Evolutionary conservation across 2,113 vertebrate genomes (phyloP).

Genomic region (Tapirus terrestris): DNA sequence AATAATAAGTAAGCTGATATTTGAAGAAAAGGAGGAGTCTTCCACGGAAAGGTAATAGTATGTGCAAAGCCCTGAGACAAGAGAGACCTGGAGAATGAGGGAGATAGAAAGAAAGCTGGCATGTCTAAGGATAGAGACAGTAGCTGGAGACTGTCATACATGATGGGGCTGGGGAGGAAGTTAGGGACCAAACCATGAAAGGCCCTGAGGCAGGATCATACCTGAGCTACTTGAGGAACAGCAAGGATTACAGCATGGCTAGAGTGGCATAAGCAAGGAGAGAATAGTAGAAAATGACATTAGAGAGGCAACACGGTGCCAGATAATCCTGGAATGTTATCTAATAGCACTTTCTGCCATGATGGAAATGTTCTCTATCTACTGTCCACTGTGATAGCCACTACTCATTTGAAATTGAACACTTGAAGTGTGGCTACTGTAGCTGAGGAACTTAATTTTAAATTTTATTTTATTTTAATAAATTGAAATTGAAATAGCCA

Average conservation of each 20-base stretch:
- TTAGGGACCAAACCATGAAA: not conserved
- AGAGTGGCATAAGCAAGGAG: not conserved
- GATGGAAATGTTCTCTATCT: not conserved
- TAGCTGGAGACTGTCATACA: not conserved
- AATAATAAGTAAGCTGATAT: not conserved
- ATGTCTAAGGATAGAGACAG: not conserved
- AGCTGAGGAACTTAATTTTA: not conserved
- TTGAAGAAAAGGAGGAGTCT: not conserved
- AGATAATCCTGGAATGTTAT: not conserved
- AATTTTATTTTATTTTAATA: not conserved
- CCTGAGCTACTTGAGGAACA: not conserved
- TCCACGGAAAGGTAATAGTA: not conserved
- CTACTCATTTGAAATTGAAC: not conserved
- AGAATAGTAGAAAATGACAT: not conserved
- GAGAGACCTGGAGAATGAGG: not conserved
- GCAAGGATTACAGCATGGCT: not conserved
- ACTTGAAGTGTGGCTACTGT: not conserved
- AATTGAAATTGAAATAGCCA: constrained; percentile 23
- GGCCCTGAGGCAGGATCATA: not conserved
- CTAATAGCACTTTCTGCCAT: not conserved
- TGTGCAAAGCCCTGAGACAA: not conserved
- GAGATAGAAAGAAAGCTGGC: not conserved
- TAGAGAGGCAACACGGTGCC: not conserved
- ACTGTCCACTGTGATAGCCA: not conserved
- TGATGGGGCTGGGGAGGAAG: not conserved